Conservation (phyloP, 1,140 invertebrate species). For the Xylocopa sonorina region DNA sequence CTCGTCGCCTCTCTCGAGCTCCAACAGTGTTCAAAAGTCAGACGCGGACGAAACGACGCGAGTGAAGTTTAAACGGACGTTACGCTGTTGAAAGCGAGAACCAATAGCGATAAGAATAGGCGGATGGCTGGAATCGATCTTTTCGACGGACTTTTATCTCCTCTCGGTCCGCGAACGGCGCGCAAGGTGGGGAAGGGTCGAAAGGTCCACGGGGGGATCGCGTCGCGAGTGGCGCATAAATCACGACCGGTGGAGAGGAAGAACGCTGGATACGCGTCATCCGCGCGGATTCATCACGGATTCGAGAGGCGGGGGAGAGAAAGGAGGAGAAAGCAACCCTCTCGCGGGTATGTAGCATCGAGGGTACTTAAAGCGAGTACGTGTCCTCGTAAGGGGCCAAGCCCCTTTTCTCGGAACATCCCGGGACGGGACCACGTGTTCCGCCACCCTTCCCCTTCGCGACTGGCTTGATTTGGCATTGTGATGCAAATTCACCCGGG, state of each 20-base stretch:
- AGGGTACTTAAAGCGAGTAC: constrained; percentile 41
- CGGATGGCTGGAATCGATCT: too few species aligned
- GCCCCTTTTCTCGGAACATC: constrained; percentile 63
- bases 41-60: too few species aligned
- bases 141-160: not conserved
- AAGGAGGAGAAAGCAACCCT: constrained; percentile 48
- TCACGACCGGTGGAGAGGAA: constrained; percentile 16
- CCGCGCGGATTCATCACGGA: constrained; percentile 37
- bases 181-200: constrained; percentile 20
- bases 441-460: constrained; percentile 12
- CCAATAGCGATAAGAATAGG: too few species aligned
- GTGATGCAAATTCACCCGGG: constrained; percentile 70
- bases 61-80: too few species aligned
- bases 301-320: not conserved
- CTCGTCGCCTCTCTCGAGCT: too few species aligned
- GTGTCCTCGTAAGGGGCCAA: constrained; percentile 34
- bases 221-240: constrained; percentile 37
- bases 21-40: too few species aligned
- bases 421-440: constrained; percentile 44
- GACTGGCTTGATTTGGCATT: constrained; percentile 69
- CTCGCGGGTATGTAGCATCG: constrained; percentile 30
- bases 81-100: too few species aligned
- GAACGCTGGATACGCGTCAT: constrained; percentile 9
- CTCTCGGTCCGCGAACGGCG: not conserved
- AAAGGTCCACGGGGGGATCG: constrained; percentile 24